Conservation (phyloP, 2,113 vertebrate genomes). For the Ranitomeya variabilis region DNA sequence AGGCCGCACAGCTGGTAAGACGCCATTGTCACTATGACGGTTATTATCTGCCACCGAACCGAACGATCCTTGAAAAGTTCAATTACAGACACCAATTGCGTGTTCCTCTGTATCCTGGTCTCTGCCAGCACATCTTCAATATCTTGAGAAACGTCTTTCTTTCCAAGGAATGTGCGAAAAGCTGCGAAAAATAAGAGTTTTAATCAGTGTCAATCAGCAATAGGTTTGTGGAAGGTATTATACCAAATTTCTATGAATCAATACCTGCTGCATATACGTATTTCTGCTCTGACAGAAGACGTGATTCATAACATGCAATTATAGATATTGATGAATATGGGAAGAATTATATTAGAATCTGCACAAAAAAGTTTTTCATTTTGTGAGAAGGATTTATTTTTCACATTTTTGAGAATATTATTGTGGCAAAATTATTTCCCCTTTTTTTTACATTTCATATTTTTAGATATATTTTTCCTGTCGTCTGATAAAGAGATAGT, state of each 20-base stretch:
- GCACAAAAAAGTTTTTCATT: neutral
- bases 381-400: neutral
- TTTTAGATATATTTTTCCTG: no score
- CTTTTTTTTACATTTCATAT: no score
- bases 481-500: no score
- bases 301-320: neutral
- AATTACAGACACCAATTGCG: conserved; percentile 69
- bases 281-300: neutral
- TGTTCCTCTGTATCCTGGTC: conserved; percentile 74
- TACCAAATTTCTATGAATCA: neutral
- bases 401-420: no score
- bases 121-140: conserved; percentile 84
- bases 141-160: conserved; percentile 80
- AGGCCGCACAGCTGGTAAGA: conserved; percentile 96
- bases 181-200: conserved; percentile 68
- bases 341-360: neutral
- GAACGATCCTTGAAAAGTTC: conserved; percentile 75
- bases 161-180: conserved; percentile 87
- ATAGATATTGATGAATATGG: no score
- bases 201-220: neutral
- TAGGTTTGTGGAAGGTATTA: neutral
- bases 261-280: neutral
- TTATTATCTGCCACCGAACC: conserved; percentile 86
- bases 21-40: conserved; percentile 83
- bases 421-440: no score